Conservation (phyloP, 1,140 invertebrate genomes). For the Chionoecetes opilio region DNA sequence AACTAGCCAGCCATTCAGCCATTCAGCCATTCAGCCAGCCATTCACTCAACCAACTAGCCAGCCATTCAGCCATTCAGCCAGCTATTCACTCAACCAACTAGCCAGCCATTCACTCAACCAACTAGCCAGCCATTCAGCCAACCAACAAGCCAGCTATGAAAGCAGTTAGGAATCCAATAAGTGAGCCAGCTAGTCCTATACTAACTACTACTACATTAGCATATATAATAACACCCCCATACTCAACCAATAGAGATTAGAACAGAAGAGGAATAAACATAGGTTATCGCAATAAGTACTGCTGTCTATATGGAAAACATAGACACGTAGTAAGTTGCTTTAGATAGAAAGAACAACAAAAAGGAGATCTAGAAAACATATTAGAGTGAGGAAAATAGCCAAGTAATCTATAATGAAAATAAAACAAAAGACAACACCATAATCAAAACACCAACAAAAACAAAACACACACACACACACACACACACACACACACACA, state of each 20-base stretch:
- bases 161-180: too few species aligned
- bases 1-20: too few species aligned
- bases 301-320: too few species aligned
- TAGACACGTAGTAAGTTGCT: too few species aligned
- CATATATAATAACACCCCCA: background rate
- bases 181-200: background rate
- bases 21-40: too few species aligned
- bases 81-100: background rate
- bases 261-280: too few species aligned
- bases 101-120: background rate
- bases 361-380: too few species aligned
- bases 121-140: background rate
- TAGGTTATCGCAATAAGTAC: too few species aligned
- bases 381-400: too few species aligned
- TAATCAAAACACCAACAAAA: background rate
- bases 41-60: background rate
- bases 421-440: background rate
- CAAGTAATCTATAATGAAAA: too few species aligned
- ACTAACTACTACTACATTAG: background rate
- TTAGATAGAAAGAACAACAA: too few species aligned
- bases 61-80: background rate
- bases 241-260: too few species aligned
- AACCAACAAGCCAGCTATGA: background rate
- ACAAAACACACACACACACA: background rate
- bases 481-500: conserved; percentile 13